phyloP scores from a whole-genome alignment of 2,113 vertebrate genomes.

The Odontesthes bonariensis region DNA sequence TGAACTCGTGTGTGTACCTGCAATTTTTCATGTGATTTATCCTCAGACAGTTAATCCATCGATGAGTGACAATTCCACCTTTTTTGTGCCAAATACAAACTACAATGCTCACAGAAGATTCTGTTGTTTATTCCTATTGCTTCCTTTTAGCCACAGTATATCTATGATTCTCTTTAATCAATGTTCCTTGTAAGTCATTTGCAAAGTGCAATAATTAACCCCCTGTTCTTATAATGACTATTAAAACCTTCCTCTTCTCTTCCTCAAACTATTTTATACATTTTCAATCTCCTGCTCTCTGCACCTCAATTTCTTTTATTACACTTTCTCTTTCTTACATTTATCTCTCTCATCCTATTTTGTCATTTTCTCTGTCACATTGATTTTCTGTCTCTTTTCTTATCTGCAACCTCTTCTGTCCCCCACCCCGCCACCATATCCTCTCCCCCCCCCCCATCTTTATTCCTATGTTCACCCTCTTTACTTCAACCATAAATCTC shows the following conservation, averaged over 20 bases:
- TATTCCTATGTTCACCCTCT: neutral
- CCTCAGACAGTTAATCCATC: neutral
- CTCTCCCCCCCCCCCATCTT: neutral
- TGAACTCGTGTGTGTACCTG: neutral
- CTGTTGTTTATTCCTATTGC: neutral
- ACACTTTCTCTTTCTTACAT: conserved; percentile 19
- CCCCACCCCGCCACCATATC: neutral
- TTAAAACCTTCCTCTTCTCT: conserved; percentile 23
- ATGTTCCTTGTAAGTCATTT: conserved; percentile 31
- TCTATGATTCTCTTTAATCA: conserved; percentile 11
- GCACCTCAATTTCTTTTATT: conserved; percentile 41
- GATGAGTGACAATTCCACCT: neutral
- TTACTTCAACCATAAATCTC: neutral
- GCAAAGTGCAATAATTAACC: conserved; percentile 50
- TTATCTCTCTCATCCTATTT: conserved; percentile 21
- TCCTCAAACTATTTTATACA: conserved; percentile 22
- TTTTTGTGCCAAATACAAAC: neutral
- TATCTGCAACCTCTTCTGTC: neutral
- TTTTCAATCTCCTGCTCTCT: conserved; percentile 43
- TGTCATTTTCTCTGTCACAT: conserved; percentile 6
- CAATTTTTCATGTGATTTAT: neutral
- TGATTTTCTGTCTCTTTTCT: neutral
- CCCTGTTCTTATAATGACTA: conserved; percentile 47
- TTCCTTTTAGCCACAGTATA: neutral
- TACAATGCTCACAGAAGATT: neutral